Percentiles rank a stretch among this genome's conserved stretches.
These are phyloP conservation scores for Diorhabda sublineata DNA, from an alignment of 1,140 invertebrate species.

Conservation along the genomic window DNA sequence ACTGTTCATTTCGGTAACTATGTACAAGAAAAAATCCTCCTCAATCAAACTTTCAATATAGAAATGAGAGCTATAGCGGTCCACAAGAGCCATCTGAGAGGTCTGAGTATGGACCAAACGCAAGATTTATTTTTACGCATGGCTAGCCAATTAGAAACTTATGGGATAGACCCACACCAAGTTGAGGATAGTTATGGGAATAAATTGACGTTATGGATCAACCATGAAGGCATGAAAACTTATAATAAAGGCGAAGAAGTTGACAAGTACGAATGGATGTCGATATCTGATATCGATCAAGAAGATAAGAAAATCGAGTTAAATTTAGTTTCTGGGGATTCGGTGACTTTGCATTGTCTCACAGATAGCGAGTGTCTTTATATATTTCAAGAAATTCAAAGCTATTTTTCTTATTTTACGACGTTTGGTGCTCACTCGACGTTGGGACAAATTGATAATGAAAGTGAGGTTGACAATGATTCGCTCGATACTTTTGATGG, in stretches of 20 bases:
- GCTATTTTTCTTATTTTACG: constrained; percentile 20
- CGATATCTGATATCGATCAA: constrained; percentile 21
- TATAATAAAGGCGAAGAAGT: constrained; percentile 16
- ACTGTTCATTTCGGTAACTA: constrained; percentile 16
- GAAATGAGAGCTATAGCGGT: constrained; percentile 25
- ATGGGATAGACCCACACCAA: constrained; percentile 24
- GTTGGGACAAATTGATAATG: background rate
- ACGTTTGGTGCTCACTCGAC: background rate
- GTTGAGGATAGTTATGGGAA: constrained; percentile 13
- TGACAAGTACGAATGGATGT: constrained; percentile 14
- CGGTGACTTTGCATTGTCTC: constrained; percentile 15
- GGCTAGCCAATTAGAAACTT: constrained; percentile 24
- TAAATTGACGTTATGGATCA: constrained; percentile 24
- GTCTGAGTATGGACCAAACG: constrained; percentile 12
- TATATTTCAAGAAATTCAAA: constrained; percentile 19
- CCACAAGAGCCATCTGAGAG: constrained; percentile 21
- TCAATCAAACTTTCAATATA: constrained; percentile 14
- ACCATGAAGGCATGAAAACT: constrained; percentile 22
- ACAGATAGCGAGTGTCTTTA: constrained; percentile 24
- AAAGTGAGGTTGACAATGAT: background rate
- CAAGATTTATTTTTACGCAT: constrained; percentile 25
- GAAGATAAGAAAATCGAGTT: constrained; percentile 18
- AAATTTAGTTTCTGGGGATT: constrained; percentile 9
- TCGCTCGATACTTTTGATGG: too few relatives aligned
- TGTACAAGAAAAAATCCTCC: constrained; percentile 19